A percentile compares a stretch with the other conserved stretches of the same genome.
Evolutionary conservation across 2,797 vertebrate genomes (phyloP).

Genomic region (Emydoidea blandingii): DNA sequence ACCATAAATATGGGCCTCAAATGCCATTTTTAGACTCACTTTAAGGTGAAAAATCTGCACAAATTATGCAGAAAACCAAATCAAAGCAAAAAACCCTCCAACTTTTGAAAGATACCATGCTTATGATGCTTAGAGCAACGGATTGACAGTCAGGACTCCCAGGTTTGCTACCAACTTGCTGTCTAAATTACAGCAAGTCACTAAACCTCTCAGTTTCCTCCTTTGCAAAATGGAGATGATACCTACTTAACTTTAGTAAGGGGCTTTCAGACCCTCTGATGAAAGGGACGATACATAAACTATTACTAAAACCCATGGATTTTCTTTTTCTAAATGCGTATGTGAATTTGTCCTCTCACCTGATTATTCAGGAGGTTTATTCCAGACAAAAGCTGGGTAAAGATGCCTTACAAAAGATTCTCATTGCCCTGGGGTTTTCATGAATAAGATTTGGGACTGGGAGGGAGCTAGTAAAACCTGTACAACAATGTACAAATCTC

Average conservation of each 20-base stretch:
- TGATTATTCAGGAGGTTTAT: neutral
- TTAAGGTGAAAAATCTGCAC: neutral
- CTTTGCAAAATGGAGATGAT: neutral
- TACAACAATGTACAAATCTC: neutral
- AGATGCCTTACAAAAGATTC: neutral
- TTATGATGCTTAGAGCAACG: no score
- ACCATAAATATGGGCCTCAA: neutral
- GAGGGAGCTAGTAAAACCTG: neutral
- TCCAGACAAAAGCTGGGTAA: neutral
- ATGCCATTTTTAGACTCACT: no score
- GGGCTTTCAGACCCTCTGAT: neutral
- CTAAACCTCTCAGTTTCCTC: neutral
- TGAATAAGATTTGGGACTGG: neutral
- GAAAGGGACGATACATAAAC: no score
- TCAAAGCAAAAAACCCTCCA: no score
- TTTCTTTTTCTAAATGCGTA: neutral
- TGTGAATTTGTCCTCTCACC: neutral
- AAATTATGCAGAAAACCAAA: slow-evolving; percentile 4
- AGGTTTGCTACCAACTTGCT: no score
- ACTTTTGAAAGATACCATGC: no score
- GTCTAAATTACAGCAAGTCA: no score
- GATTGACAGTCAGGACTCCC: no score
- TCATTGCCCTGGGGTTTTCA: neutral
- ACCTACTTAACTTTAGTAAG: slow-evolving; percentile 2
- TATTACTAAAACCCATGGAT: no score